Percentiles rank a stretch among this genome's conserved stretches.
phyloP scores from a whole-genome alignment of 2,888 invertebrate species.

The Drosophila falleni region DNA sequence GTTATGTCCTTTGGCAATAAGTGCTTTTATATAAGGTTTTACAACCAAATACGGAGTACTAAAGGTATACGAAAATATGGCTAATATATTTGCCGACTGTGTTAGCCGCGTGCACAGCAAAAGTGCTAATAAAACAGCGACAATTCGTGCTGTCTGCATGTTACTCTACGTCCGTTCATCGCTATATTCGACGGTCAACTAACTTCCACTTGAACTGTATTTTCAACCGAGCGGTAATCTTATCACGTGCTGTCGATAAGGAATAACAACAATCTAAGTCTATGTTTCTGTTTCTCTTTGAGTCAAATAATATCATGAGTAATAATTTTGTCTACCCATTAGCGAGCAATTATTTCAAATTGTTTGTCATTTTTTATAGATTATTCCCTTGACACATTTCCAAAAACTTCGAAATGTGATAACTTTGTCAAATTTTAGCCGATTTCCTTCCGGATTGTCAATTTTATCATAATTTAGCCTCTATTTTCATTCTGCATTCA shows the following conservation, averaged over 20 bases:
- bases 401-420: too few relatives aligned
- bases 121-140: conserved; percentile 8
- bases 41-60: conserved; percentile 14
- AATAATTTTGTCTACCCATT: neutral
- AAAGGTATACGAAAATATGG: conserved; percentile 15
- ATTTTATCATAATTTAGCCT: too few relatives aligned
- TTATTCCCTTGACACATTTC: too few relatives aligned
- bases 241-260: conserved; percentile 8
- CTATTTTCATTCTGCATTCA: too few relatives aligned
- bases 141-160: conserved; percentile 10
- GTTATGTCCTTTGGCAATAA: conserved; percentile 17
- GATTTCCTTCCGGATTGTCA: too few relatives aligned
- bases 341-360: neutral
- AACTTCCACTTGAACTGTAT: neutral
- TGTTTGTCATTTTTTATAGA: conserved; percentile 7
- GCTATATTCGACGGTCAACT: conserved; percentile 19
- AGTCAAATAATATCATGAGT: too few relatives aligned
- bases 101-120: neutral
- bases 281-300: neutral
- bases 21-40: conserved; percentile 9
- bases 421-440: too few relatives aligned
- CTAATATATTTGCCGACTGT: conserved; percentile 18
- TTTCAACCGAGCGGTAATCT: conserved; percentile 1
- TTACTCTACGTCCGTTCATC: conserved; percentile 14
- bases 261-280: neutral